Conservation (phyloP, 30 jellyfish, hydroid and myxozoan genomes). For the Clytia hemisphaerica region DNA sequence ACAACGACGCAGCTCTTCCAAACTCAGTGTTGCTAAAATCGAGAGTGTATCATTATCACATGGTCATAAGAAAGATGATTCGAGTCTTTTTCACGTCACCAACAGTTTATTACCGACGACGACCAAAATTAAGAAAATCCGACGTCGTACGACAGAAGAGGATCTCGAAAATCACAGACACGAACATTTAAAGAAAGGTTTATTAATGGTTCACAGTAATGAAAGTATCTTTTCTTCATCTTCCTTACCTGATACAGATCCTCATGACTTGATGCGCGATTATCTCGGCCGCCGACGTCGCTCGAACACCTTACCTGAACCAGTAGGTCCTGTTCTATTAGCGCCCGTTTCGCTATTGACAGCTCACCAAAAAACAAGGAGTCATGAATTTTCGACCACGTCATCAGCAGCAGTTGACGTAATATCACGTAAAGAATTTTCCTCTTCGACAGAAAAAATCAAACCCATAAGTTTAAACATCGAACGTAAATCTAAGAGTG, state of each 20-base stretch:
- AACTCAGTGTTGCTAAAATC: slow-evolving; percentile 10
- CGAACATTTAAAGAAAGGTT: neutral
- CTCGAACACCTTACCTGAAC: too few relatives aligned
- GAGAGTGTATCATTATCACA: neutral
- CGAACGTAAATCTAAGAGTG: slow-evolving; percentile 15
- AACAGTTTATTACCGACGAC: slow-evolving; percentile 2
- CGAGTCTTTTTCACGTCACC: neutral
- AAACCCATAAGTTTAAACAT: slow-evolving; percentile 1
- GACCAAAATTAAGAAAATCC: slow-evolving; percentile 3
- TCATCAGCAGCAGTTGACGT: too few relatives aligned
- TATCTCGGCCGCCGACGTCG: too few relatives aligned
- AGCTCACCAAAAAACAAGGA: too few relatives aligned
- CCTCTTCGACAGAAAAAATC: neutral
- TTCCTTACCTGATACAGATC: neutral
- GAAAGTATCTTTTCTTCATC: neutral
- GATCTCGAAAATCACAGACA: neutral
- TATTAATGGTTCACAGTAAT: neutral
- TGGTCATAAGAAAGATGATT: neutral
- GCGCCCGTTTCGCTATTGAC: too few relatives aligned
- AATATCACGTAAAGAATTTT: too few relatives aligned
- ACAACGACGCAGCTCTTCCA: slow-evolving; percentile 4
- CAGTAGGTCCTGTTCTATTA: too few relatives aligned
- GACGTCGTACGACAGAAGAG: slow-evolving; percentile 1
- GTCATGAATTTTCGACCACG: too few relatives aligned
- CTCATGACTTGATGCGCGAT: slow-evolving; percentile 1